Evolutionary conservation across 2,113 vertebrate species (phyloP).

Genomic region (Saimiri boliviensis): DNA sequence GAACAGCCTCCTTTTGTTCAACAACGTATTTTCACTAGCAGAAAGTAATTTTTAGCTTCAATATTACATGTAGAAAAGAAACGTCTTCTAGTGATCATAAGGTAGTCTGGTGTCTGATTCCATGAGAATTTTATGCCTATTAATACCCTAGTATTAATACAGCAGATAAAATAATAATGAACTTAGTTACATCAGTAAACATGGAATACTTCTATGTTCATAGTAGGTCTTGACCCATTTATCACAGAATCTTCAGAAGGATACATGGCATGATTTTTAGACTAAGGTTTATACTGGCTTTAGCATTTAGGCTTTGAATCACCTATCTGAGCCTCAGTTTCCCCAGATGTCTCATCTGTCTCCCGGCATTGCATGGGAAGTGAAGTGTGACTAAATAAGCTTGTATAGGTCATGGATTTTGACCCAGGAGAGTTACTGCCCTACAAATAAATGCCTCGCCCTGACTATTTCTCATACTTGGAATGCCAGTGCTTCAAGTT

Average conservation of each 20-base stretch:
- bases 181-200: neutral
- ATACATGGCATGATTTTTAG: neutral
- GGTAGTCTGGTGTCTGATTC: neutral
- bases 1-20: neutral
- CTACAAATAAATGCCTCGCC: neutral
- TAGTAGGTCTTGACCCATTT: neutral
- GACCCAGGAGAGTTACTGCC: neutral
- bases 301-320: neutral
- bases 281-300: neutral
- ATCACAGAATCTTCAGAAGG: neutral
- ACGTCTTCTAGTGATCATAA: neutral
- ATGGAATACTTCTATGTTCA: neutral
- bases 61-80: neutral
- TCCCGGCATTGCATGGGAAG: neutral
- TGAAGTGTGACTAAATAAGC: neutral
- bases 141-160: neutral
- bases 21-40: neutral
- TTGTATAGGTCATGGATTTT: accelerated
- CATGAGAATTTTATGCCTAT: neutral
- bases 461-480: neutral
- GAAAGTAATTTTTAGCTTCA: neutral
- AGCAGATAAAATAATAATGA: neutral
- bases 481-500: neutral
- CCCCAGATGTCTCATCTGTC: neutral
- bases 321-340: neutral